phyloP scores from a whole-genome alignment of 2,113 vertebrate genomes.

The Nycticorax nycticorax region DNA sequence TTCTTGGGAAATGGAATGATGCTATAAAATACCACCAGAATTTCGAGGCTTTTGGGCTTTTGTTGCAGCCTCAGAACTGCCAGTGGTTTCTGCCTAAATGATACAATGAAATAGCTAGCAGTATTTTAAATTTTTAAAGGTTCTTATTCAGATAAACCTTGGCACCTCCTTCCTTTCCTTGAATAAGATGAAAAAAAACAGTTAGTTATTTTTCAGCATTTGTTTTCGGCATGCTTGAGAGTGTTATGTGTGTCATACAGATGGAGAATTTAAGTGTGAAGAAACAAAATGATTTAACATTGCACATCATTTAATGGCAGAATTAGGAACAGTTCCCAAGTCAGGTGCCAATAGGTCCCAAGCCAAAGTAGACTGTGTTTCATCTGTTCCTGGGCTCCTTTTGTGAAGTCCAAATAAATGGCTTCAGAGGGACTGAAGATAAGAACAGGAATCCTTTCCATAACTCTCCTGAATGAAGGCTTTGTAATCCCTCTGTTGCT shows the following conservation, averaged over 20 bases:
- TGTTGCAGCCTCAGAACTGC: background rate
- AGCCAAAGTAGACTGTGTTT: background rate
- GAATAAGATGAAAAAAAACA: background rate
- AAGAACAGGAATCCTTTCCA: background rate
- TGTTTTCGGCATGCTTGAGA: background rate
- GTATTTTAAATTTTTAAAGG: background rate
- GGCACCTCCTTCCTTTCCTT: background rate
- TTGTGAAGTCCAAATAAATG: background rate
- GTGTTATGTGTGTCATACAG: background rate
- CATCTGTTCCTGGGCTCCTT: background rate
- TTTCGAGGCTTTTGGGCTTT: background rate
- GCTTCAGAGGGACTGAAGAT: background rate
- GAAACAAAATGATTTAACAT: background rate
- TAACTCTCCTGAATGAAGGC: background rate
- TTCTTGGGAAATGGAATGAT: background rate
- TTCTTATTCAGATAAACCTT: background rate
- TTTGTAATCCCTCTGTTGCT: background rate
- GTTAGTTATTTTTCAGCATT: background rate
- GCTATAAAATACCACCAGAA: background rate
- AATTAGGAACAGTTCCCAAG: background rate
- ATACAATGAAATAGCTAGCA: background rate
- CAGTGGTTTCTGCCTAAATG: background rate
- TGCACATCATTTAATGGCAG: background rate
- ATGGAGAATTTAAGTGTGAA: background rate
- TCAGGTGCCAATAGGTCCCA: background rate